A percentile compares a stretch with the other conserved stretches of the same genome.
Evolutionary conservation across 1,140 invertebrate genomes (phyloP).

Genomic region (Zaprionus tsacasi): DNA sequence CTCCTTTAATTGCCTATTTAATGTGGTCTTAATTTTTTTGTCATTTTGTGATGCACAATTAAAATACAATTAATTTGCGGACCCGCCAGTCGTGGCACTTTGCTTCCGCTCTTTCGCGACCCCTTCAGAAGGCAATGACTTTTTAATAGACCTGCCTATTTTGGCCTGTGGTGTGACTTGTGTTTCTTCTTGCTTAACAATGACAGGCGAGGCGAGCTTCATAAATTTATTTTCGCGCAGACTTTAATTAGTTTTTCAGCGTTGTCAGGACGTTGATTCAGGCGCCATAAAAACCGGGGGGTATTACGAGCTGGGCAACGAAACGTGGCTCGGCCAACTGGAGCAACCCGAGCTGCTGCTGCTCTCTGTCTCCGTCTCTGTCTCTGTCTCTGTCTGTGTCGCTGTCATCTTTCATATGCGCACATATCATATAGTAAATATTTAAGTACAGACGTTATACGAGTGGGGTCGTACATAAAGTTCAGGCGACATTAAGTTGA

Average conservation of each 20-base stretch:
- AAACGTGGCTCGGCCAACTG: no score
- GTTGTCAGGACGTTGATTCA: slow-evolving; percentile 46
- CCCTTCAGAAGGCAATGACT: slow-evolving; percentile 28
- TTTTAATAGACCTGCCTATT: slow-evolving; percentile 56
- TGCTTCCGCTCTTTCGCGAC: slow-evolving; percentile 32
- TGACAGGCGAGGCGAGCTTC: slow-evolving; percentile 20
- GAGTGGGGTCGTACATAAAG: neutral
- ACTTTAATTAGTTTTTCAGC: slow-evolving; percentile 68
- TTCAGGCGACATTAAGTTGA: neutral
- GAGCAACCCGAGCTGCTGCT: neutral
- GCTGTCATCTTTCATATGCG: slow-evolving; percentile 15
- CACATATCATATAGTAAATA: slow-evolving; percentile 8
- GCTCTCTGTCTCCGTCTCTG: no score
- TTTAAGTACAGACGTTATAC: neutral
- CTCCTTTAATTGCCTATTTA: slow-evolving; percentile 35
- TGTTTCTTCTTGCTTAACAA: slow-evolving; percentile 37
- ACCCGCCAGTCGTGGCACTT: slow-evolving; percentile 19
- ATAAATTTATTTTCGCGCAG: slow-evolving; percentile 51
- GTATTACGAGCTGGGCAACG: slow-evolving; percentile 30
- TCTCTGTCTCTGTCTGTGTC: neutral
- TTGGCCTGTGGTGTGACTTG: slow-evolving; percentile 19
- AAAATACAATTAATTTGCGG: slow-evolving; percentile 70
- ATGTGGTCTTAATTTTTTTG: slow-evolving; percentile 33
- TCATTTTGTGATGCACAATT: slow-evolving; percentile 59
- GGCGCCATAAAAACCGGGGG: slow-evolving; percentile 44